Conservation (phyloP, 2,113 vertebrate genomes). For the Tricholaema leucomelas region DNA sequence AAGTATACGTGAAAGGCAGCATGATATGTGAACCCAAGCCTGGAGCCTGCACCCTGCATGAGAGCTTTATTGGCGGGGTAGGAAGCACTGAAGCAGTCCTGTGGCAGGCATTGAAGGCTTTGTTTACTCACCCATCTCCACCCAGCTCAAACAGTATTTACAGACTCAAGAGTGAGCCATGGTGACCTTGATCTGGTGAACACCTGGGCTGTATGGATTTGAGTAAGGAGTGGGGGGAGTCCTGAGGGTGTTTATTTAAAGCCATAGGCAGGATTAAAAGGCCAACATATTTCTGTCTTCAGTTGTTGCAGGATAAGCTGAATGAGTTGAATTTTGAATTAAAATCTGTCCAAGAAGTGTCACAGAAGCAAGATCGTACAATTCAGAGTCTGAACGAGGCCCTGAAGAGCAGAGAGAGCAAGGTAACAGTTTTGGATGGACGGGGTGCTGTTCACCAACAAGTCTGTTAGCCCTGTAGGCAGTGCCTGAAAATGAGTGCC, state of each 20-base stretch:
- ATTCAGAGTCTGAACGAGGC: slow-evolving; percentile 83
- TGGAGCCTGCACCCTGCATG: not conserved
- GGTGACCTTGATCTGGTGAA: not conserved
- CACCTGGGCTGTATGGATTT: not conserved
- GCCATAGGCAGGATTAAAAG: not conserved
- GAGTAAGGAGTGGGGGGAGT: not conserved
- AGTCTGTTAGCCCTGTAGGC: not conserved
- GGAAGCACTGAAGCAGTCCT: not conserved
- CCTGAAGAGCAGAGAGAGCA: slow-evolving; percentile 83
- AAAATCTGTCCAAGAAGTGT: slow-evolving; percentile 76
- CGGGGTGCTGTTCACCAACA: not conserved
- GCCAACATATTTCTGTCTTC: slow-evolving; percentile 2
- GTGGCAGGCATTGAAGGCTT: not conserved
- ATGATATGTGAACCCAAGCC: not conserved
- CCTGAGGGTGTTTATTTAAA: not conserved
- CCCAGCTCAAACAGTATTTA: not conserved
- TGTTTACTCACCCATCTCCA: not conserved
- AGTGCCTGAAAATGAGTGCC: not conserved
- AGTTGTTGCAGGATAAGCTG: slow-evolving; percentile 89
- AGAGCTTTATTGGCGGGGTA: not conserved
- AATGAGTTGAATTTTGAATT: slow-evolving; percentile 83
- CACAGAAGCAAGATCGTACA: slow-evolving; percentile 80
- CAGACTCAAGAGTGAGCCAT: not conserved
- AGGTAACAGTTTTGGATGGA: slow-evolving; percentile 76
- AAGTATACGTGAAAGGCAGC: not conserved